Base-by-base conservation (phyloP, 2,888 invertebrate species). In the Electrophaes corylata region DNA sequence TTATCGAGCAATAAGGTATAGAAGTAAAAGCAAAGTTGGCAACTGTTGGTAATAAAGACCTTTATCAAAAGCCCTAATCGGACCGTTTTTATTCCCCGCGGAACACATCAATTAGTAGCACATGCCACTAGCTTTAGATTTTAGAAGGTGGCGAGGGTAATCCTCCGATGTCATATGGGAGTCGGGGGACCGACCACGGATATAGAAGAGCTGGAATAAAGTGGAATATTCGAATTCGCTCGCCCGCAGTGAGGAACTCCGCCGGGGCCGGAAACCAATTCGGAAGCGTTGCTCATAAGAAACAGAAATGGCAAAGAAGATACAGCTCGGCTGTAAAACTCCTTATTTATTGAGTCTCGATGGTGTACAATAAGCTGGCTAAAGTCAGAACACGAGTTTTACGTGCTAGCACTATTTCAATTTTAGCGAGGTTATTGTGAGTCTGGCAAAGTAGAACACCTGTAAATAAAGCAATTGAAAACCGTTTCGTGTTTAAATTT, bases 41-140 rank as follows among this genome's bases (percentile, higher is more conserved):
- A 67, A 26, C 20, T 23, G 51, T 23, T 47, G 39, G 41, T 35
- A 35, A 39, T 51, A 62, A 57, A 57, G 55, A 64, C 67, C 64
- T 66, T 63, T 65, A 60, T 67, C 64, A 62, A 62, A 65, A 64
- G 61, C 59, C 57, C 59, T 87, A 89, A 88, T 86, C 72, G 75
- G 72, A 79, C 72, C 74, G 77, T 88, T 87, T 86, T 89, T 86
- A 89, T 88, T 87, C 88, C 75, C 79, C 49, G 26, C 71, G 70
- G 82, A 70, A 71, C 71, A 67, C 83, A 83, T 85, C 87, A 87
- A 90, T 91, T 90, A 88, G 85, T 69, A 73, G 71, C 89, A 89
- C 76, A 80, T 90, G 89, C 76, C 73, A 77, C 82, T 78, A 73
- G 81, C 78, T 78, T 75, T 76, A 79, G 81, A 77, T 81, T 84